Conservation (phyloP, 2,888 invertebrate genomes). For the Amiota communis region DNA sequence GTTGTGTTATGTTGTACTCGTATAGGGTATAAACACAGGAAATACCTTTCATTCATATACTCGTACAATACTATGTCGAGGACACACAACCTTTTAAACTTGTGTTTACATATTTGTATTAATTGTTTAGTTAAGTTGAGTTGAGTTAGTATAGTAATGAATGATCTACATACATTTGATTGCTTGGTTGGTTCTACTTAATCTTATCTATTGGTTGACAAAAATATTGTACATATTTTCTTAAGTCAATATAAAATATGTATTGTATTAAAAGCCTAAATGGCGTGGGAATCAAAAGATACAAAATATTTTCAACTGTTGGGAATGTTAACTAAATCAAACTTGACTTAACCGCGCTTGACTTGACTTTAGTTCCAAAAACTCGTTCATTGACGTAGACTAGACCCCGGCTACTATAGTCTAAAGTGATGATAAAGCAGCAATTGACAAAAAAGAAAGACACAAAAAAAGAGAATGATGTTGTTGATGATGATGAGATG, state of each 20-base stretch:
- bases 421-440: no score
- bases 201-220: constrained; percentile 61
- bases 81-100: no score
- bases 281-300: constrained; percentile 61
- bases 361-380: background rate
- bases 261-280: constrained; percentile 42
- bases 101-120: no score
- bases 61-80: no score
- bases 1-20: no score
- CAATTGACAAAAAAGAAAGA: constrained; percentile 2
- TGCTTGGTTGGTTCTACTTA: constrained; percentile 41
- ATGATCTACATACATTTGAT: no score
- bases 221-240: constrained; percentile 41
- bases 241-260: constrained; percentile 29
- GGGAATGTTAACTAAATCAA: background rate
- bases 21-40: no score
- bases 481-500: background rate
- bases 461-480: background rate
- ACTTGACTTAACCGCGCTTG: background rate
- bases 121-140: no score
- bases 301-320: background rate
- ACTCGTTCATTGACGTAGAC: background rate
- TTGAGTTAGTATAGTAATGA: no score
- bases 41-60: no score
- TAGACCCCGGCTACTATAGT: no score